Conservation (phyloP, 2,113 vertebrate species). For the Hippocampus mohnikei region DNA sequence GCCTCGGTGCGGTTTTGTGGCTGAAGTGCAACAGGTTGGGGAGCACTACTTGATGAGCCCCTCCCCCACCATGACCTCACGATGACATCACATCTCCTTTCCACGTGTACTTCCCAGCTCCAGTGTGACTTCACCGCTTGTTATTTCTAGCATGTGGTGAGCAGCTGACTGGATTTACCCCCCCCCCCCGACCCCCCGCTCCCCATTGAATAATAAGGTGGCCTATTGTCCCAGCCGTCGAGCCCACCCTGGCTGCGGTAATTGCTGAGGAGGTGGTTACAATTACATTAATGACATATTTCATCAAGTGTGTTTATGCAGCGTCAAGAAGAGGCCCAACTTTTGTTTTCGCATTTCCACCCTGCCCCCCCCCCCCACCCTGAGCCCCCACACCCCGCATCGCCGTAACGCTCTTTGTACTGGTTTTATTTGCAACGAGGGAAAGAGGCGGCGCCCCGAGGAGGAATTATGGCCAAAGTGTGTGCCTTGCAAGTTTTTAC, state of each 20-base stretch:
- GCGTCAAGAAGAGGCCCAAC: constrained; percentile 63
- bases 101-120: neutral
- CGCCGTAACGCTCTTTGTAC: constrained; percentile 38
- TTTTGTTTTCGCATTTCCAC: constrained; percentile 63
- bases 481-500: constrained; percentile 79
- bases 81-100: neutral
- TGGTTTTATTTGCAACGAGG: constrained; percentile 73
- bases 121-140: constrained; percentile 83
- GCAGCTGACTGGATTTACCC: constrained; percentile 92
- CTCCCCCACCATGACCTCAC: neutral
- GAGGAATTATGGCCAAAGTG: constrained; percentile 81
- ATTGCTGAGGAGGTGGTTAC: constrained; percentile 80
- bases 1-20: too few relatives aligned
- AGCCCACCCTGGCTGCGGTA: constrained; percentile 69
- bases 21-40: neutral
- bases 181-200: constrained; percentile 19
- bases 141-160: constrained; percentile 90
- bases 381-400: neutral
- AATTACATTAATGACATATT: constrained; percentile 80
- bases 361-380: neutral
- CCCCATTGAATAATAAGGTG: constrained; percentile 73
- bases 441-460: constrained; percentile 66
- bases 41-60: neutral
- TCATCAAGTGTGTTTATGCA: constrained; percentile 76
- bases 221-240: constrained; percentile 67